phyloP scores from a whole-genome alignment of 1,140 invertebrate genomes.

The Zaprionus gabonicus region DNA sequence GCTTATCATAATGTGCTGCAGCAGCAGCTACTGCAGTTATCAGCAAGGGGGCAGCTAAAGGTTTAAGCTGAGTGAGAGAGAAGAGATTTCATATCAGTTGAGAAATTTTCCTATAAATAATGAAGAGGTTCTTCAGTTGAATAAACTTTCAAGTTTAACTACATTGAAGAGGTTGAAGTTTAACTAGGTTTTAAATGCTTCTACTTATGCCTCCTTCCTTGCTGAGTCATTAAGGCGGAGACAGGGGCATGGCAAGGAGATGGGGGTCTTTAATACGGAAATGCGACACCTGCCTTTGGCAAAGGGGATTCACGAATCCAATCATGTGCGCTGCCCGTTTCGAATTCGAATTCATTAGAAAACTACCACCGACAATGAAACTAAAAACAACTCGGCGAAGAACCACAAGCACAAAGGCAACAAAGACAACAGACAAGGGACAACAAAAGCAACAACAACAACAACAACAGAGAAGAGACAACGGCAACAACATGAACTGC shows the following conservation, averaged over 20 bases:
- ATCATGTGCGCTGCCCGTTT: conserved; percentile 18
- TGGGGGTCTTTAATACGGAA: neutral
- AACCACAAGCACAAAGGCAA: conserved; percentile 22
- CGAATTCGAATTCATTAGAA: conserved; percentile 41
- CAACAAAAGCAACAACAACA: neutral
- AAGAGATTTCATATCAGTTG: neutral
- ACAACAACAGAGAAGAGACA: neutral
- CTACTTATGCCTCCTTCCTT: neutral
- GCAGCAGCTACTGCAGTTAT: neutral
- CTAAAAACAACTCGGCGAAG: conserved; percentile 12
- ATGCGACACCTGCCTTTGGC: conserved; percentile 36
- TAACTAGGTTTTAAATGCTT: neutral
- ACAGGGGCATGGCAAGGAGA: too few relatives aligned
- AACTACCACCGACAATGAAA: conserved; percentile 16
- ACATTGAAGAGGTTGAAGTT: neutral
- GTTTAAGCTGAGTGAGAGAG: neutral
- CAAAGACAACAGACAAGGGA: conserved; percentile 27
- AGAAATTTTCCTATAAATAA: neutral
- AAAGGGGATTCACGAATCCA: conserved; percentile 4
- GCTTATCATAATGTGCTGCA: neutral
- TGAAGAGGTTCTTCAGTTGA: neutral
- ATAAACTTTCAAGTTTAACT: conserved; percentile 1
- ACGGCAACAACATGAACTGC: conserved; percentile 1
- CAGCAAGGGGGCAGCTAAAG: neutral
- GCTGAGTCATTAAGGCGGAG: conserved; percentile 17